These are phyloP conservation scores for Bimastos eiseni DNA, from an alignment of 2,888 invertebrate species.

Conservation along the genomic window DNA sequence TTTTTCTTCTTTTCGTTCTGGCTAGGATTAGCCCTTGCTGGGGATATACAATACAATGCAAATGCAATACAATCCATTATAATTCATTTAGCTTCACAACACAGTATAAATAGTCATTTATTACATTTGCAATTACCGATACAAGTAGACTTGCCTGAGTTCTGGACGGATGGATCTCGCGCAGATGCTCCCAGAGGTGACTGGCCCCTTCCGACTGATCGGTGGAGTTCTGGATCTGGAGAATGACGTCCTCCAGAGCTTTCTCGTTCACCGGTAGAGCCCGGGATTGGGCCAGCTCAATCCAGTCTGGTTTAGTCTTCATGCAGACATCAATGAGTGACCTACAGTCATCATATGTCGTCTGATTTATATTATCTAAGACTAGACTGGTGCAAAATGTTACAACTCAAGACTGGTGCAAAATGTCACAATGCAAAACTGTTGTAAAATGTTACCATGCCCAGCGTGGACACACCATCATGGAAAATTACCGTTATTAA, in stretches of 20 bases:
- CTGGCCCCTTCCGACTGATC: conserved; percentile 20
- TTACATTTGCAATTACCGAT: not conserved
- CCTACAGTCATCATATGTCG: not conserved
- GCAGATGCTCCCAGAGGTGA: conserved; percentile 16
- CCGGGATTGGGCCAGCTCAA: not conserved
- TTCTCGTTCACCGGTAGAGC: not conserved
- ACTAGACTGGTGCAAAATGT: no score
- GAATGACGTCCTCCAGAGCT: conserved; percentile 22
- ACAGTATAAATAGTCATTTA: not conserved
- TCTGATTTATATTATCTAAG: not conserved
- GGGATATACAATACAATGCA: no score
- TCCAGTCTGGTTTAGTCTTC: conserved; percentile 35
- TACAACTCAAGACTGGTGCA: no score
- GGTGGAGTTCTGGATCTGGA: conserved; percentile 25
- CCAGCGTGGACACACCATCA: no score
- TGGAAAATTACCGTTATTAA: no score
- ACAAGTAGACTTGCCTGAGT: not conserved
- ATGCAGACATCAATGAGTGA: conserved; percentile 28
- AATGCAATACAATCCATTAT: no score
- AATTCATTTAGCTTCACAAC: no score
- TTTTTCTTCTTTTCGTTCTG: no score
- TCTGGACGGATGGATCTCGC: not conserved
- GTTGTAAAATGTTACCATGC: no score
- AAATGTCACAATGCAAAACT: no score
- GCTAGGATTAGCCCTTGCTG: no score